Conservation (phyloP, 2,888 invertebrate genomes). For the Plemyria rubiginata region DNA sequence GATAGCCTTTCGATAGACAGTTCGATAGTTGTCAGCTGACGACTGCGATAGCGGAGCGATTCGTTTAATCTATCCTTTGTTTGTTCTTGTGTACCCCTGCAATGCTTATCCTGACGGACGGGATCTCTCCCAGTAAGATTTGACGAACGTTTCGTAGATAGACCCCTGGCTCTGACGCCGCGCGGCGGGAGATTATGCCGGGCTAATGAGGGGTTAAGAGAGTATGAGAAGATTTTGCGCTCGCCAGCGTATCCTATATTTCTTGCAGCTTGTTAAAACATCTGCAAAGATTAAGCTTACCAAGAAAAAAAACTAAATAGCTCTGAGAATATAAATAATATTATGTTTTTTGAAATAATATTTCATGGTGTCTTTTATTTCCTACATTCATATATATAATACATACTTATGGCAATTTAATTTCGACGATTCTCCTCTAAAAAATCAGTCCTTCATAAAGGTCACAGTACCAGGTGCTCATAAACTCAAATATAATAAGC, state of each 20-base stretch:
- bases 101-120: background rate
- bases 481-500: background rate
- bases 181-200: slow-evolving; percentile 37
- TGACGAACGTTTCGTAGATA: background rate
- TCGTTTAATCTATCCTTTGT: too few relatives aligned
- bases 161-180: slow-evolving; percentile 18
- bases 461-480: slow-evolving; percentile 3
- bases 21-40: too few relatives aligned
- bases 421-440: background rate
- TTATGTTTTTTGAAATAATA: too few relatives aligned
- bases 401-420: too few relatives aligned
- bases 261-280: slow-evolving; percentile 5
- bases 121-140: background rate
- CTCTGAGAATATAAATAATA: too few relatives aligned
- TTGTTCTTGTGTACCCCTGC: too few relatives aligned
- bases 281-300: background rate
- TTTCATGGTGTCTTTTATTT: background rate
- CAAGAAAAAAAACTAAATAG: too few relatives aligned
- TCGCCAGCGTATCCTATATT: slow-evolving; percentile 8
- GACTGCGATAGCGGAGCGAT: too few relatives aligned
- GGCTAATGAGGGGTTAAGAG: slow-evolving; percentile 34
- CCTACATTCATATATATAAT: too few relatives aligned
- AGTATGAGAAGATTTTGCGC: slow-evolving; percentile 6
- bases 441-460: background rate
- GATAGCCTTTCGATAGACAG: too few relatives aligned